A percentile compares a stretch with the other conserved stretches of the same genome.
Conservation (phyloP, 2,888 invertebrate species). For the Pseudococcus longispinus region DNA sequence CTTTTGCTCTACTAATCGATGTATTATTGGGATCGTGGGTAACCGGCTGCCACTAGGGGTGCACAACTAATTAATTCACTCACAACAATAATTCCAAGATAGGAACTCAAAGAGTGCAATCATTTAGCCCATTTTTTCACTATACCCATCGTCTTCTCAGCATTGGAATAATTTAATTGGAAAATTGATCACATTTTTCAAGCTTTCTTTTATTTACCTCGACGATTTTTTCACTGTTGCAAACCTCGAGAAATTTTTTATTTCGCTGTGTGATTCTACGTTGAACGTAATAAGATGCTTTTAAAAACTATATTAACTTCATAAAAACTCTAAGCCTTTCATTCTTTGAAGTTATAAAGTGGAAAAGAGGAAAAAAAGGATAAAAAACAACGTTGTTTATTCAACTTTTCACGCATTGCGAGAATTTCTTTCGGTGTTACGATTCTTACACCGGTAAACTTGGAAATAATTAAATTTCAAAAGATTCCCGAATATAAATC, state of each 20-base stretch:
- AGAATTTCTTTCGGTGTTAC: neutral
- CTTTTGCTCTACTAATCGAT: too few species aligned
- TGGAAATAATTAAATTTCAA: constrained; percentile 22
- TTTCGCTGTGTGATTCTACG: neutral
- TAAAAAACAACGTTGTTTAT: constrained; percentile 3
- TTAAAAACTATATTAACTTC: neutral
- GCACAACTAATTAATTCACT: too few species aligned
- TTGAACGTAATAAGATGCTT: neutral
- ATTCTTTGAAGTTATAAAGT: constrained; percentile 34
- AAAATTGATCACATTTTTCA: neutral
- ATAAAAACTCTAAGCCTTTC: neutral
- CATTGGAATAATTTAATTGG: constrained; percentile 3
- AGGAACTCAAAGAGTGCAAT: too few species aligned
- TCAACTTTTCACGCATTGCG: constrained; percentile 7
- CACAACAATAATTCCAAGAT: too few species aligned
- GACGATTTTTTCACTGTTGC: neutral
- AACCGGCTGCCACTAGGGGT: too few species aligned
- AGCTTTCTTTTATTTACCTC: neutral
- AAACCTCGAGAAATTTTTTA: neutral
- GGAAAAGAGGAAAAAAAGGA: neutral
- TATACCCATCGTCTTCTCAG: neutral
- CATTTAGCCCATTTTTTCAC: neutral
- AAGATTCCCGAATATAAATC: constrained; percentile 15
- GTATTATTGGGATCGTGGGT: too few species aligned
- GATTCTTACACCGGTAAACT: constrained; percentile 15